Percentiles rank a stretch among this genome's conserved stretches.
These are phyloP conservation scores for Laupala kohalensis DNA, from an alignment of 1,140 invertebrate species.

Conservation along the genomic window DNA sequence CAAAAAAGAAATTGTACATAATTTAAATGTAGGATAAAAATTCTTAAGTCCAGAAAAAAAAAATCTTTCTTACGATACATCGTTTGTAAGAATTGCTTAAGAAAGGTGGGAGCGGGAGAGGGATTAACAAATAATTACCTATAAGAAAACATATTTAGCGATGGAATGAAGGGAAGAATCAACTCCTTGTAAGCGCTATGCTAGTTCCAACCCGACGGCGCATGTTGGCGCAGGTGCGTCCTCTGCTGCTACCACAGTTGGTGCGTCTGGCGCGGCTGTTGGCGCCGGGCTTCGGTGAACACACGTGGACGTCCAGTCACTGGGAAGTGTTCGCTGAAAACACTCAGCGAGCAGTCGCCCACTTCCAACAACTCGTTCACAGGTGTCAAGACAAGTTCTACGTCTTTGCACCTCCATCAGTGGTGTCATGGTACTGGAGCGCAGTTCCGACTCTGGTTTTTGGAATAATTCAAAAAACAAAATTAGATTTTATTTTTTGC, in stretches of 20 bases:
- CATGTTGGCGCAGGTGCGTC: slow-evolving; percentile 73
- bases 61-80: no score
- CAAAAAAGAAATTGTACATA: no score
- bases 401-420: no score
- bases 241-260: slow-evolving; percentile 72
- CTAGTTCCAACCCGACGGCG: no score
- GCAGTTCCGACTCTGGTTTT: no score
- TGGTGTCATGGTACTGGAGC: no score
- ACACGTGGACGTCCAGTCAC: slow-evolving; percentile 67
- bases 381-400: slow-evolving; percentile 24
- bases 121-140: not conserved
- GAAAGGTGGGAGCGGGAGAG: no score
- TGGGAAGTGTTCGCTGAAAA: slow-evolving; percentile 59
- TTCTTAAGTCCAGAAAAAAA: no score
- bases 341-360: slow-evolving; percentile 55
- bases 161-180: not conserved
- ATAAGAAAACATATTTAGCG: not conserved
- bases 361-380: slow-evolving; percentile 65
- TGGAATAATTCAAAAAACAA: not conserved
- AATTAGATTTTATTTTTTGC: not conserved
- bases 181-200: no score
- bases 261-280: slow-evolving; percentile 65
- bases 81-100: no score
- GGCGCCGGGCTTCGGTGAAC: slow-evolving; percentile 57
- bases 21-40: no score